phyloP scores from a whole-genome alignment of 2,888 invertebrate species.

The Norana najaformis region DNA sequence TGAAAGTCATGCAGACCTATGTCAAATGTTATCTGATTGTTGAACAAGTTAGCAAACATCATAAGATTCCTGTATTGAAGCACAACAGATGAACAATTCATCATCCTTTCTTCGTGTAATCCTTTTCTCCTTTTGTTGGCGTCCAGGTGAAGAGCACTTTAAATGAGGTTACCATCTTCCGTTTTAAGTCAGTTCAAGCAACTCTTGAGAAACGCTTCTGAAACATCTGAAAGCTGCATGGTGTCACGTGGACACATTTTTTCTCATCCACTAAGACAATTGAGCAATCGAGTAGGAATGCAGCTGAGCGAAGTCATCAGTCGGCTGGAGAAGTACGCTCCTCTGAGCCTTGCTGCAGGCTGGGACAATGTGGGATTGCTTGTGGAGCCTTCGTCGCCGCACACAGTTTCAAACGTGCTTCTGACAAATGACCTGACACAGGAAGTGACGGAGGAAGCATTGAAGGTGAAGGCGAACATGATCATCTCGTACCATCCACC shows the following conservation, averaged over 20 bases:
- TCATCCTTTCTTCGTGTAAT: neutral
- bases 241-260: neutral
- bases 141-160: neutral
- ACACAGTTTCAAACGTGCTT: constrained; percentile 68
- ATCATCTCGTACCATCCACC: constrained; percentile 95
- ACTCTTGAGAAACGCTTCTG: neutral
- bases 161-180: neutral
- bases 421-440: constrained; percentile 92
- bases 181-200: neutral
- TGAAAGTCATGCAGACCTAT: neutral
- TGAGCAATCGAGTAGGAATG: constrained; percentile 38
- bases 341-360: constrained; percentile 69
- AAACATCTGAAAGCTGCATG: neutral
- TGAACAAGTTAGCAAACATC: neutral
- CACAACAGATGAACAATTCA: neutral
- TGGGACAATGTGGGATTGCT: constrained; percentile 96
- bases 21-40: neutral
- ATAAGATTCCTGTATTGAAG: neutral
- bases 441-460: constrained; percentile 78
- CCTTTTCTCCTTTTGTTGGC: neutral
- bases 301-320: constrained; percentile 44
- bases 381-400: constrained; percentile 74
- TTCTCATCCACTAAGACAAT: neutral
- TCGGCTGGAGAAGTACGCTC: constrained; percentile 50
- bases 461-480: constrained; percentile 72